phyloP scores from a whole-genome alignment of 2,113 vertebrate genomes.

The Pitta sordida region DNA sequence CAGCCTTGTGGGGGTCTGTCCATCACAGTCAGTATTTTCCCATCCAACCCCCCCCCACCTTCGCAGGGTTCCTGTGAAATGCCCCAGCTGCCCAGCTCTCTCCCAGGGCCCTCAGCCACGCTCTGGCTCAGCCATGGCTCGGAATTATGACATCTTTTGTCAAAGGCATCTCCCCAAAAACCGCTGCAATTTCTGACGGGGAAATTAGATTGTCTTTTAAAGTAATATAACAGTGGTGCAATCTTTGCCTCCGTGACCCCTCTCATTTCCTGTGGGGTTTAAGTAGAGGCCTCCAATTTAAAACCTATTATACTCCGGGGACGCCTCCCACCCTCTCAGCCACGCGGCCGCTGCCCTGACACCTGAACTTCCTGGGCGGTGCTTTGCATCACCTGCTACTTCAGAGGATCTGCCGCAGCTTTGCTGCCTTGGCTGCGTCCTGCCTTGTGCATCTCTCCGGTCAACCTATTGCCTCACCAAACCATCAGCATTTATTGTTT shows the following conservation, averaged over 20 bases:
- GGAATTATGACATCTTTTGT: constrained; percentile 66
- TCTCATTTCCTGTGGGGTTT: constrained; percentile 72
- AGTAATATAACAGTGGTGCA: constrained; percentile 61
- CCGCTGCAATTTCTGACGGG: constrained; percentile 59
- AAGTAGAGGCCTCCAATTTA: constrained; percentile 74
- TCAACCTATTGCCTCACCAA: background rate
- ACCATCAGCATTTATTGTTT: background rate
- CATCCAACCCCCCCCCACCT: background rate
- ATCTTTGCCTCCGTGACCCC: constrained; percentile 67
- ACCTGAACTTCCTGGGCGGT: too few species aligned
- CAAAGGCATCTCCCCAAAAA: constrained; percentile 58
- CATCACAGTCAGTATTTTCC: background rate
- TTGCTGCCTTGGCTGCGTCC: background rate
- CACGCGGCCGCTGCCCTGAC: background rate
- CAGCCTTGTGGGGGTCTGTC: background rate
- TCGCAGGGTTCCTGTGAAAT: background rate
- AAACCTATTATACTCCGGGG: constrained; percentile 65
- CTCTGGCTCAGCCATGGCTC: constrained; percentile 15
- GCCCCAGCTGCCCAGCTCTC: background rate
- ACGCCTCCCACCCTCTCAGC: constrained; percentile 19
- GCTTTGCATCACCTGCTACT: constrained; percentile 17
- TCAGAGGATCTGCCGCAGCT: background rate
- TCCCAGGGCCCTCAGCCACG: background rate
- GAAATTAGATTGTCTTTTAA: constrained; percentile 71
- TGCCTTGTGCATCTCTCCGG: background rate